Base-by-base conservation (phyloP, 1,140 invertebrate species). In the Orchesella cincta region DNA sequence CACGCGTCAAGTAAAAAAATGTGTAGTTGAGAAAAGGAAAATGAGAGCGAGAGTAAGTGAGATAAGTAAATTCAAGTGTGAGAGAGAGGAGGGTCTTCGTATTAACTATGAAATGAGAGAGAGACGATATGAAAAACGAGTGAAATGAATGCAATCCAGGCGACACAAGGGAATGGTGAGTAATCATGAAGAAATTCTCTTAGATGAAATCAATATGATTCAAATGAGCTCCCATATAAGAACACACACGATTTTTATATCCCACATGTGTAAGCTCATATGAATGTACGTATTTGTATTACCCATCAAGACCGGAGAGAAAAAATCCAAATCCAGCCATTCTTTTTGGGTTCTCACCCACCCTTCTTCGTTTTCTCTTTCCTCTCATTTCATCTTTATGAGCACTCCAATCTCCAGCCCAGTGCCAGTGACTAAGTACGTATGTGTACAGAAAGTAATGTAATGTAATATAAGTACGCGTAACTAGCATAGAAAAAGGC, bases 171-270 rank as follows among this genome's bases (percentile, higher is more conserved):
- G 33, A 67, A 67, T 67, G 62, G 62, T 67, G 62, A 67, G 62
- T 67, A 67, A 67, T 67, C 62, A 67, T 33, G 23, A 33, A 57
- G 52, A 71, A 71, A 71, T 36, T 71, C 71, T 73, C 39, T 71
- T 73, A 73, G 71, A 73, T 73, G 39, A 73, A 78, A 78, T 78
- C 76, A 78, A 78, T 78, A 78, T 78, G 76, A 74, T 74, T 78
- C 73, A 78, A 78, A 78, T 78, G 73, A 78, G 70, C 71, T 73
- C 29, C 23, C 71, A 73, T 73, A 14, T 35, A 16, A 57, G 39
- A n/a, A n/a, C n/a, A n/a, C n/a, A n/a, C n/a, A n/a, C n/a, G n/a
- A n/a, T 64, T 23, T 64, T 64, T 23, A 12, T 64, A 23, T 31
- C 5, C 39, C 39, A 20, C 20, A 46, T 46, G 39, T 46, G 39